Evolutionary conservation across 2,888 invertebrate genomes (phyloP), one percentile per base, ranked within the genome.

Genomic region (Zygogramma bicolorata): DNA sequence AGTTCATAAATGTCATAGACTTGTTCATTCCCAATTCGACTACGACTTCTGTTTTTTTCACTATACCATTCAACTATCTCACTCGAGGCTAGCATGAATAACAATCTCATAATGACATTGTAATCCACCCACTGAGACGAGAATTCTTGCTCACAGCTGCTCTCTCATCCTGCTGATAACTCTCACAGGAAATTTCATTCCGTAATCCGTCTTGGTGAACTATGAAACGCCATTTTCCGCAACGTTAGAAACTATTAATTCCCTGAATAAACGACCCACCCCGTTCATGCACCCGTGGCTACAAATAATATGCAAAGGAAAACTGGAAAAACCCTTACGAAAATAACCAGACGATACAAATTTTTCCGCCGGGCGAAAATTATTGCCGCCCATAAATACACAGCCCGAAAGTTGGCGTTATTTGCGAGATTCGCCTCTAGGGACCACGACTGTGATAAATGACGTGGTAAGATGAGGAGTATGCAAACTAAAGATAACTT

Each of bases 401-500:
- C 70, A 68, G 49, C 57, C 61, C 7, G 67, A 73, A 65, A 71
- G 62, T 75, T 67, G 66, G 67, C 68, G 69, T 70, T 75, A 75
- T 70, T 71, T 72, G 71, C 69, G 65, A 68, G 46, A 72, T 59
- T 70, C 61, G 27, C 62, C 69, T 63, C 59, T 66, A 73, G 75
- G 69, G 71, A 67, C 71, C 68, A 61, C 60, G 77, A 73, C 75
- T 78, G 70, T 81, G 81, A 81, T 80, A 80, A 80, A 81, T 75
- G 79, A 79, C 76, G 79, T 80, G 80, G 78, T 80, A 80, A 80
- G 79, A 77, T 71, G 79, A 76, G 74, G 70, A 77, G 79, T 77
- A 81, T 80, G 81, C 78, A 78, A 77, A 75, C 75, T 76, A 70
- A 68, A 80, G 81, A 81, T 81, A 81, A 81, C 63, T 46, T 53